Percentiles rank a stretch among this genome's conserved stretches.
Conservation (phyloP, 2,797 vertebrate species). For the Hozukius guyotensis region DNA sequence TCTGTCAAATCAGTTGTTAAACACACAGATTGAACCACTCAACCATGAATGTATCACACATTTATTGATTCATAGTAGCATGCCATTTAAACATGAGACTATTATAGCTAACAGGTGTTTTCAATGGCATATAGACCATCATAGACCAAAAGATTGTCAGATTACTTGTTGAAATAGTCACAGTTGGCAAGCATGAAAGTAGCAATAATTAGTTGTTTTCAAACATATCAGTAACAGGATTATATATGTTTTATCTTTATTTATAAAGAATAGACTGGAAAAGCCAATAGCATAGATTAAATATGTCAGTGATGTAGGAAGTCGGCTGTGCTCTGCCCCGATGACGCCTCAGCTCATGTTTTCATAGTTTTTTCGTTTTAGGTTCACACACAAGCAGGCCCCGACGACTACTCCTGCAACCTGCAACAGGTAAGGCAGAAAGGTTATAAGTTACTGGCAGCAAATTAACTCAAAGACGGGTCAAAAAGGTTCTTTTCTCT, state of each 20-base stretch:
- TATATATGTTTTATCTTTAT: neutral
- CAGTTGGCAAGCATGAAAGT: neutral
- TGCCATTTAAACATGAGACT: neutral
- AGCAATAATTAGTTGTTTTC: neutral
- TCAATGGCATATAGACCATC: neutral
- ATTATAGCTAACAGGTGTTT: neutral
- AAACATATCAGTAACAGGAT: neutral
- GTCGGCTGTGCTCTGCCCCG: neutral
- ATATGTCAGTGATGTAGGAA: neutral
- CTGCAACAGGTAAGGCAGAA: constrained; percentile 42
- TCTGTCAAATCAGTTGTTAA: neutral
- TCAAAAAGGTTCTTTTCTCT: constrained; percentile 5
- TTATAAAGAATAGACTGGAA: neutral
- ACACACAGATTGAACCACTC: neutral
- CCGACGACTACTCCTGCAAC: constrained; percentile 36
- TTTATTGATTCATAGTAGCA: constrained; percentile 10
- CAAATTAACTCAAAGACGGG: constrained; percentile 18
- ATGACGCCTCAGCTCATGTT: constrained; percentile 22
- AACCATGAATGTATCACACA: neutral
- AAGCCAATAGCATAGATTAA: neutral
- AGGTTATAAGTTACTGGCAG: constrained; percentile 44
- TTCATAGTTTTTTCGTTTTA: constrained; percentile 43
- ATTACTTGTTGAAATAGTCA: neutral
- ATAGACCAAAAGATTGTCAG: neutral
- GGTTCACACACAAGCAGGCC: constrained; percentile 14